Evolutionary conservation across 2,113 vertebrate genomes (phyloP).

Genomic region (Nothocercus nigrocapillus): DNA sequence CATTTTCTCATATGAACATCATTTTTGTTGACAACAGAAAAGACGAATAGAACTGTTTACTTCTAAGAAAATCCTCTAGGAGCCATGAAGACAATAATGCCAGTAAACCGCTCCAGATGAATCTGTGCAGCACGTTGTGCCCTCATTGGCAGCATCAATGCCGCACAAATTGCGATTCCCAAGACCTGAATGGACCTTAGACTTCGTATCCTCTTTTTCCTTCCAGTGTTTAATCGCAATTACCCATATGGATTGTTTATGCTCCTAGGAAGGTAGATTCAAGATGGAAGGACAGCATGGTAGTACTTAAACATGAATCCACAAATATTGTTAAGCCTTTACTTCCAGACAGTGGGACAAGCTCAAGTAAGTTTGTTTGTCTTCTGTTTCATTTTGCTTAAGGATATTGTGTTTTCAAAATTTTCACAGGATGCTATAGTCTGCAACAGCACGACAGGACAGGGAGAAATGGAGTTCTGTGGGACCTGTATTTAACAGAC

Average conservation of each 20-base stretch:
- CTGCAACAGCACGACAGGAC: background rate
- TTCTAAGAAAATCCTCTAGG: background rate
- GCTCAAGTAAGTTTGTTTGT: background rate
- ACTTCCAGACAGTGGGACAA: background rate
- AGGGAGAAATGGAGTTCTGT: background rate
- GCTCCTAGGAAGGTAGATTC: background rate
- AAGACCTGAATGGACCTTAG: background rate
- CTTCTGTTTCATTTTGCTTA: background rate
- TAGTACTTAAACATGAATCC: background rate
- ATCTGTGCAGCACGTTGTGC: background rate
- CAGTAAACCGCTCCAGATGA: background rate
- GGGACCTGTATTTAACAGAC: background rate
- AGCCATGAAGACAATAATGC: background rate
- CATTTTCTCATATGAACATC: background rate
- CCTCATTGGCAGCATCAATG: background rate
- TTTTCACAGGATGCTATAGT: background rate
- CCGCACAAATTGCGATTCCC: background rate
- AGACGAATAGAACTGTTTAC: background rate
- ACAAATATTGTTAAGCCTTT: background rate
- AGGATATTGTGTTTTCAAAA: background rate
- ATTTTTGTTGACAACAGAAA: background rate
- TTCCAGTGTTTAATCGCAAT: background rate
- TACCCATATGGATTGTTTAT: background rate
- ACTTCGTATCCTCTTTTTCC: background rate
- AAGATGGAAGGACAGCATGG: background rate